Conservation (phyloP, 2,888 invertebrate genomes). For the Chaitophorus viminalis region DNA sequence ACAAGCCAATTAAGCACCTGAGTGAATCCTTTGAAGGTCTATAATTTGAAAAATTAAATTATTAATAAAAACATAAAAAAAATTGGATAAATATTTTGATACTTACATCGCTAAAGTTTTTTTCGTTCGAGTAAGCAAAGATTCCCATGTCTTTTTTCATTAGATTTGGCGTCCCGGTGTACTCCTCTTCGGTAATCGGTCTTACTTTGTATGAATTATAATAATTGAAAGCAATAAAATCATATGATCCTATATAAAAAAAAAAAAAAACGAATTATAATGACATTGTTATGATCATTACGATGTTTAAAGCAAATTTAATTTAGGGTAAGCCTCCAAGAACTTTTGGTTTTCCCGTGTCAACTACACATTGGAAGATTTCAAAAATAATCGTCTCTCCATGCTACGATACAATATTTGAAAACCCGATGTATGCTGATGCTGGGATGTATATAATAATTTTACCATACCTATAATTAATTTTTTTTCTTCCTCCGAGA, state of each 20-base stretch:
- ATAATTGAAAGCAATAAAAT: constrained; percentile 33
- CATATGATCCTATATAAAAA: neutral
- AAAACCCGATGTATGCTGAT: too few relatives aligned
- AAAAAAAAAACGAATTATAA: neutral
- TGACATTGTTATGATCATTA: too few relatives aligned
- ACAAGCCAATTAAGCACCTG: neutral
- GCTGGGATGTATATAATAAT: too few relatives aligned
- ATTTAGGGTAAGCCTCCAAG: too few relatives aligned
- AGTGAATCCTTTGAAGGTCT: neutral
- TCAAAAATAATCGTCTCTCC: too few relatives aligned
- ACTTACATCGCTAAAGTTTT: neutral
- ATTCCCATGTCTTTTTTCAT: neutral
- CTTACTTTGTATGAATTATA: neutral
- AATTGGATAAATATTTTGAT: neutral
- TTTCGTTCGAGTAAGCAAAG: neutral
- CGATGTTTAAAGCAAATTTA: neutral
- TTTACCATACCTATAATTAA: neutral
- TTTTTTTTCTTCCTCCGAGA: neutral
- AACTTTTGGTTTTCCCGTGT: too few relatives aligned
- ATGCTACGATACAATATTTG: too few relatives aligned
- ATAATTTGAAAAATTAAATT: neutral
- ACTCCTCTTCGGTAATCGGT: neutral
- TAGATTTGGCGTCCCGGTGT: too few relatives aligned
- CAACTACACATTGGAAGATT: too few relatives aligned
- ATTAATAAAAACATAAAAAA: neutral